Percentiles rank a stretch among this genome's conserved stretches.
Conservation (phyloP, 2,113 vertebrate genomes). For the Anarhynchus alexandrinus region DNA sequence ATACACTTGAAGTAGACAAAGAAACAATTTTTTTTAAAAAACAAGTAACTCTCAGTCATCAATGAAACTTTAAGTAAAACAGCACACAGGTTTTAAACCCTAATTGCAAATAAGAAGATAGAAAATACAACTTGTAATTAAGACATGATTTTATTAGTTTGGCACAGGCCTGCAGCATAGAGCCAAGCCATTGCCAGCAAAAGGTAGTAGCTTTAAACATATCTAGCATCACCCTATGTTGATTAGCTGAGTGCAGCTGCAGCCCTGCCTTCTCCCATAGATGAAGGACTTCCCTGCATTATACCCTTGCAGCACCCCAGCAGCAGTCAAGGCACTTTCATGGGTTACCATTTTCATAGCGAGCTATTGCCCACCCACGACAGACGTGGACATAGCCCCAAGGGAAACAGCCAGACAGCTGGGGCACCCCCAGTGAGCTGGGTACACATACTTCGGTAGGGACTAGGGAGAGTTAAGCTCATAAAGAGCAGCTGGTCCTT, state of each 20-base stretch:
- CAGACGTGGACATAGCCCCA: background rate
- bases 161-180: background rate
- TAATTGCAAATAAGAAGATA: background rate
- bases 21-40: background rate
- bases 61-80: background rate
- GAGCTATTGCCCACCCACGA: background rate
- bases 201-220: background rate
- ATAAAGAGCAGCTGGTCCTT: background rate
- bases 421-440: background rate
- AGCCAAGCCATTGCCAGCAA: background rate
- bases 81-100: background rate
- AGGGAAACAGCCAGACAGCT: background rate
- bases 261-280: background rate
- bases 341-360: background rate
- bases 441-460: fast-evolving
- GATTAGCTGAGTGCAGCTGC: background rate
- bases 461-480: background rate
- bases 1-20: background rate
- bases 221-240: background rate
- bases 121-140: background rate
- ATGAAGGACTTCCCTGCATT: background rate
- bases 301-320: background rate
- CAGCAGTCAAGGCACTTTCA: background rate
- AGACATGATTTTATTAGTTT: background rate
- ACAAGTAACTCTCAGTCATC: background rate